Conservation (phyloP, 2,113 vertebrate genomes). For the Centropristis striata region DNA sequence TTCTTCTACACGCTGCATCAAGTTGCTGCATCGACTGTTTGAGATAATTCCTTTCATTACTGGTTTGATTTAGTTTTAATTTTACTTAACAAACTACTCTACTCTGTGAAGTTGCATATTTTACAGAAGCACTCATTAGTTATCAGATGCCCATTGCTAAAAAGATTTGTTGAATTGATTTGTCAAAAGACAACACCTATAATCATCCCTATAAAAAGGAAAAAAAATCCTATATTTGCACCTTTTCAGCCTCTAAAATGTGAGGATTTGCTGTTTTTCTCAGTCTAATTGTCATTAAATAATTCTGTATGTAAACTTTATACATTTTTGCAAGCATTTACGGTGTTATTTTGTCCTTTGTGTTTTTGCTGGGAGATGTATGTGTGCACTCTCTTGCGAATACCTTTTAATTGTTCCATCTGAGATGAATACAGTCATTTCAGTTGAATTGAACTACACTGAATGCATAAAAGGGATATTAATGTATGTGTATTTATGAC, state of each 20-base stretch:
- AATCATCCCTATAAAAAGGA: background rate
- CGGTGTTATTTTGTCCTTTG: too few relatives aligned
- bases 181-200: background rate
- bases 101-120: background rate
- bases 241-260: background rate
- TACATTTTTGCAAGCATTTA: too few relatives aligned
- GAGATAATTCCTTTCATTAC: background rate
- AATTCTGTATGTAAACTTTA: too few relatives aligned
- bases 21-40: background rate
- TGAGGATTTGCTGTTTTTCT: background rate
- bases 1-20: background rate
- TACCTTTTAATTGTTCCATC: too few relatives aligned
- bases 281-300: background rate
- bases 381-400: too few relatives aligned
- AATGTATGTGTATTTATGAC: too few relatives aligned
- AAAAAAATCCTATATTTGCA: background rate
- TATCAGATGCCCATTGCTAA: background rate
- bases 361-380: too few relatives aligned
- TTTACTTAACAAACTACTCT: background rate
- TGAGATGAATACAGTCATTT: too few relatives aligned
- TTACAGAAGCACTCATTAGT: background rate
- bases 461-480: background rate
- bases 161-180: background rate
- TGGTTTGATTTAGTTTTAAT: background rate
- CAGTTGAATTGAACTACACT: background rate